These are phyloP conservation scores for Melanogrammus aeglefinus DNA, from an alignment of 2,797 vertebrate genomes.

Conservation along the genomic window DNA sequence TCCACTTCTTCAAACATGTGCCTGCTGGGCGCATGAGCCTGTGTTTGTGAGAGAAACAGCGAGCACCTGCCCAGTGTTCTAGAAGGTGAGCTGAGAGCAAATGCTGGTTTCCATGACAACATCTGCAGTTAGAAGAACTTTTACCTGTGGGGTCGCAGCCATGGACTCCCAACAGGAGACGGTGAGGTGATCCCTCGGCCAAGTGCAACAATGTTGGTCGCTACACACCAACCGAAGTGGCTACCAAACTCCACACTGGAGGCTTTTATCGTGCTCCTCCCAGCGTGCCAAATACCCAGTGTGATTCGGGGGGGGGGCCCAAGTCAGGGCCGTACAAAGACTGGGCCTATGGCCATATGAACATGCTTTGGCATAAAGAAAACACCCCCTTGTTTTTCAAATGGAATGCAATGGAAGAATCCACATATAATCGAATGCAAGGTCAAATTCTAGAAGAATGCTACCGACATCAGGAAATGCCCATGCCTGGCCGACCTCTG, in stretches of 20 bases:
- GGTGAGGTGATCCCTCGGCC: not conserved
- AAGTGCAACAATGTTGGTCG: not conserved
- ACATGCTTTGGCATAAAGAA: not conserved
- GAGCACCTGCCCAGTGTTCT: slow-evolving; percentile 25
- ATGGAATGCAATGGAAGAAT: not conserved
- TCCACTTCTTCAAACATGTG: not conserved
- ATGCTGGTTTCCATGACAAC: slow-evolving; percentile 61
- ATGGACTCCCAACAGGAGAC: not conserved
- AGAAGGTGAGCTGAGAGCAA: slow-evolving; percentile 44
- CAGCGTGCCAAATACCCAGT: no score
- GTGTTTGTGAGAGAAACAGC: slow-evolving; percentile 29
- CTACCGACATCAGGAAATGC: not conserved
- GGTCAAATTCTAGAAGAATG: not conserved
- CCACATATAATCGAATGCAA: not conserved
- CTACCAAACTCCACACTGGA: no score
- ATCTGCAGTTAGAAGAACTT: slow-evolving; percentile 31
- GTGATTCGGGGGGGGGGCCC: no score
- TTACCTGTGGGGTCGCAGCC: not conserved
- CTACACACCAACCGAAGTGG: no score
- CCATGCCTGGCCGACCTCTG: not conserved
- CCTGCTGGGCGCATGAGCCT: not conserved
- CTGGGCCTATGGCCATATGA: not conserved
- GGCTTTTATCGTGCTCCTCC: no score
- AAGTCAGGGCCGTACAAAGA: no score
- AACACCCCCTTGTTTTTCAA: not conserved